Evolutionary conservation across 2,797 vertebrate species (phyloP), one percentile per base, ranked within the genome.

Genomic region (Lates japonicus): DNA sequence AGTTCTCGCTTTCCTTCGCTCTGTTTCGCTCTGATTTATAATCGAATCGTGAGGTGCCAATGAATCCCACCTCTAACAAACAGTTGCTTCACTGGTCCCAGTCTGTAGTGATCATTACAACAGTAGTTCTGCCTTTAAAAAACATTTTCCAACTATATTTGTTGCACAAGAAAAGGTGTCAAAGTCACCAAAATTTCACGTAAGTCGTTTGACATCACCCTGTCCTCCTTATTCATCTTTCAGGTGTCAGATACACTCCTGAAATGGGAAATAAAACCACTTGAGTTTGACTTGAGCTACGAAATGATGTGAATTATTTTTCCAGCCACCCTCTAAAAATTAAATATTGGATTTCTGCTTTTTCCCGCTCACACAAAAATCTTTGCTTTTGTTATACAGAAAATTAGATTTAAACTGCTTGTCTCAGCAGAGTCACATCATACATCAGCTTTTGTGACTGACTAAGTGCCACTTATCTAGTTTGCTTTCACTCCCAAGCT

Each of bases 371-470:
- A 59, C 35, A 25, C 22, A 64, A 14, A 60, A 44, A 19, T 2
- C 20, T 35, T 25, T 62, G 29, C 46, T 55, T 46, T 58, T 71
- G 57, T 63, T 31, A 7, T 8, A 46, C 19, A 65, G 44, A 70
- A 66, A 62, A 66, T 55, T 74, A 59, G 63, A 76, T 80, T 55
- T 48, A 25, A 70, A 33, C 48, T n/a, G 74, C 70, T 72, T 54
- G 59, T 76, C 69, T 76, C 68, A 61, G 67, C 52, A 9, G 57
- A 54, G 20, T 66, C 35, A 42, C 22, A 25, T 42, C n/a, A 29
- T 33, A 16, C 55, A 62, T 37, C 79, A 59, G 67, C 37, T 48
- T 33, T 61, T 67, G 65, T 70, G 61, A 41, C 49, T 57, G 33
- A 57, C 37, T n/a, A 37, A 58, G 22, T 7, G 22, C 48, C 63